Evolutionary conservation across 2,113 vertebrate genomes (phyloP).

Genomic region (Coreoperca whiteheadi): DNA sequence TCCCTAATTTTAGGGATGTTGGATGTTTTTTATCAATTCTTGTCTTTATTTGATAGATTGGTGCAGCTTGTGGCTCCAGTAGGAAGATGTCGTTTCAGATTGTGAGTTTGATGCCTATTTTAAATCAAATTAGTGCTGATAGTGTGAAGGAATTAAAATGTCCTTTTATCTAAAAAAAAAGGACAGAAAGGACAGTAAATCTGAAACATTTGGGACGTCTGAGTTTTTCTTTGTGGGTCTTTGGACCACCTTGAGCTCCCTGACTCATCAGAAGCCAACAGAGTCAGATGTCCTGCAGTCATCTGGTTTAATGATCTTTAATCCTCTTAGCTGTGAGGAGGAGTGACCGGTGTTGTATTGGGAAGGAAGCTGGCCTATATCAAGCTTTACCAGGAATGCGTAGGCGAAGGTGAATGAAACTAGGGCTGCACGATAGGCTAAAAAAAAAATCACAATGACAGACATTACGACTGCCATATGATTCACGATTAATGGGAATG

Average conservation of each 20-base stretch:
- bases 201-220: background rate
- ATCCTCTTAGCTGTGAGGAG: constrained; percentile 62
- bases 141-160: background rate
- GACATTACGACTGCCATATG: too few species aligned
- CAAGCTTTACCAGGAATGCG: constrained; percentile 12
- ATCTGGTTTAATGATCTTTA: constrained; percentile 45
- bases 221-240: background rate
- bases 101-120: background rate
- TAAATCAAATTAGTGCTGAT: background rate
- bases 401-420: background rate
- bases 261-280: constrained; percentile 27
- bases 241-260: background rate
- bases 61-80: background rate
- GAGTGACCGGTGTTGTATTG: constrained; percentile 31
- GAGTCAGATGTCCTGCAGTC: constrained; percentile 30
- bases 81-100: background rate
- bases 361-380: background rate
- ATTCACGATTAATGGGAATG: too few species aligned
- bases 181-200: background rate
- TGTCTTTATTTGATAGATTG: background rate
- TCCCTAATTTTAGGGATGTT: background rate
- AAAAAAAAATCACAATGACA: too few species aligned
- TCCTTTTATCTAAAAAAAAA: background rate
- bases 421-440: too few species aligned
- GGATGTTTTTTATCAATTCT: background rate